Conservation (phyloP, 2,113 vertebrate species). For the Parus major region DNA sequence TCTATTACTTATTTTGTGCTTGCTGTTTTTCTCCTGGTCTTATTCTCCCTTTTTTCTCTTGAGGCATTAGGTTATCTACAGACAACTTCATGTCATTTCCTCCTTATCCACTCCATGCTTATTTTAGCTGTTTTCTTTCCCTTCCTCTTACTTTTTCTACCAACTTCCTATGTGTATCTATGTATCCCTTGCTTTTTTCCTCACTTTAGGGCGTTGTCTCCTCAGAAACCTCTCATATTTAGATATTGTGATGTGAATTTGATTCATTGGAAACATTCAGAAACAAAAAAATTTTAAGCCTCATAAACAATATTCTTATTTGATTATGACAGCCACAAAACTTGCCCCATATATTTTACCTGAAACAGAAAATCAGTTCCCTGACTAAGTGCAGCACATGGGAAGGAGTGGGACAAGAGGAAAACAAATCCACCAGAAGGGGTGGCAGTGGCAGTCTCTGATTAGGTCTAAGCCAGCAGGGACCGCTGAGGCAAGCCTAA, state of each 20-base stretch:
- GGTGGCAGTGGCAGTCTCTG: background rate
- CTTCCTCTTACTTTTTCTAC: conserved; percentile 39
- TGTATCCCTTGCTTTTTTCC: background rate
- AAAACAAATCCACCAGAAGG: background rate
- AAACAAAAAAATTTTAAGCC: background rate
- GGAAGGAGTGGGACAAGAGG: background rate
- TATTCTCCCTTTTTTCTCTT: conserved; percentile 50
- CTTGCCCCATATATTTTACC: background rate
- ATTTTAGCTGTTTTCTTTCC: conserved; percentile 45
- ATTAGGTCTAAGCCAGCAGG: background rate
- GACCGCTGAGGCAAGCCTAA: background rate
- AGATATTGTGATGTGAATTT: background rate
- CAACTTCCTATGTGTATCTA: background rate
- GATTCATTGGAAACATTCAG: background rate
- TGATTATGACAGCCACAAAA: background rate
- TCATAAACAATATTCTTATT: background rate
- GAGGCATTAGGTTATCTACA: conserved; percentile 27
- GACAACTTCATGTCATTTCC: conserved; percentile 9
- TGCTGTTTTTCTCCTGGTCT: background rate
- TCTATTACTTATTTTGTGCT: background rate
- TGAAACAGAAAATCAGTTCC: background rate
- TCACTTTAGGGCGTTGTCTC: background rate
- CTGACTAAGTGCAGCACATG: background rate
- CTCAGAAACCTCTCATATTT: background rate
- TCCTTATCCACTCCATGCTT: background rate